Base-by-base conservation (phyloP, 1,140 invertebrate species). In the Eupristina koningsbergeri region DNA sequence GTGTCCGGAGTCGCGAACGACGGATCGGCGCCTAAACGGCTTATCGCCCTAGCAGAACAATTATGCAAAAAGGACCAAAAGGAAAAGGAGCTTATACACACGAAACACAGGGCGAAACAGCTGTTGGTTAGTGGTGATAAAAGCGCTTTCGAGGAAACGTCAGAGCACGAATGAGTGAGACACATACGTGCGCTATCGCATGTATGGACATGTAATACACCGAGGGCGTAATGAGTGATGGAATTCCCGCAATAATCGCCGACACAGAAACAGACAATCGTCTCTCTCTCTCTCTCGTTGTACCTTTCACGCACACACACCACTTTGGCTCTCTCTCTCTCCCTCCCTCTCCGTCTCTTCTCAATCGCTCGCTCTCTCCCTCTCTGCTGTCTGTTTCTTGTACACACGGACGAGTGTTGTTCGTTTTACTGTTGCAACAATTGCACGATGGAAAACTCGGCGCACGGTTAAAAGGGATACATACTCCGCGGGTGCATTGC, bases 211-310 rank as follows among this genome's bases (percentile, higher is more conserved):
- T 22, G 22, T 13, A 76, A 29, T 77, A 36, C 58, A 53, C 31
- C 9, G 80, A 76, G 71, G 58, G 80, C 29, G 58, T 47, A 69
- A 71, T 26, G 58, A 83, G 81, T 47, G 45, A 78, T 73, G 82
- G 82, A 83, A 83, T 83, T 83, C 76, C 76, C 75, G 76, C 64
- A 83, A 83, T 83, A 71, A 83, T 83, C 53, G 64, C 17, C n/a
- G 73, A 73, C 67, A 80, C 31, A 81, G 71, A 74, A n/a, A 41
- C 34, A 26, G 53, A 75, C 39, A 2, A 58, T 11, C 69, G 71
- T 31, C 15, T 47, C 80, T 81, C 58, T 39, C 34, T 75, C 53
- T 31, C 15, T 47, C 80, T 81, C 58, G 53, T 45, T 75, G 47
- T 73, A 81, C 80, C 71, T 81, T 81, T 81, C 80, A 81, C 71